Percentiles rank a stretch among this genome's conserved stretches.
phyloP scores from a whole-genome alignment of 2,888 invertebrate genomes.

The Aelia acuminata region DNA sequence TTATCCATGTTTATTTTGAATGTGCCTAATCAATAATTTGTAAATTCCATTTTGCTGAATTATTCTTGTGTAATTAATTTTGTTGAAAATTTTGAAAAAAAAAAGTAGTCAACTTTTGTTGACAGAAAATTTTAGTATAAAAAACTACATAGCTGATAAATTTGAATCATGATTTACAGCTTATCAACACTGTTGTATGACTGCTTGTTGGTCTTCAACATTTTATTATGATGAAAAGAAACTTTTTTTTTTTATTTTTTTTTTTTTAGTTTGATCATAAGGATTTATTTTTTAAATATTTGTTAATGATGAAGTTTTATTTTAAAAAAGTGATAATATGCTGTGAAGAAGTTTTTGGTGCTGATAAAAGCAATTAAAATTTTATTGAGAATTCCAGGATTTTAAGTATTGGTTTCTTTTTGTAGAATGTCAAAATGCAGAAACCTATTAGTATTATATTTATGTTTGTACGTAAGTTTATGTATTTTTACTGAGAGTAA shows the following conservation, averaged over 20 bases:
- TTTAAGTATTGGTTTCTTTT: neutral
- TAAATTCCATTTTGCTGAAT: neutral
- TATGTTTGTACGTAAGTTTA: constrained; percentile 6
- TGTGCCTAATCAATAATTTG: neutral
- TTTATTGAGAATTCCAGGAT: neutral
- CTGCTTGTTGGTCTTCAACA: no score
- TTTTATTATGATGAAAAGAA: neutral
- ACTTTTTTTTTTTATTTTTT: no score
- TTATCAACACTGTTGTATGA: neutral
- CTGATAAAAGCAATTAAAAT: constrained; percentile 9
- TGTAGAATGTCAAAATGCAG: neutral
- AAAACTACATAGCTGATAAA: neutral
- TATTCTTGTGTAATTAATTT: neutral
- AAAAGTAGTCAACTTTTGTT: neutral
- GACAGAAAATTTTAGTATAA: neutral
- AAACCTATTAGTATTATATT: constrained; percentile 27
- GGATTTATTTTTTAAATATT: neutral
- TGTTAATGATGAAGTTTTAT: neutral
- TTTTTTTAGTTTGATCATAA: neutral
- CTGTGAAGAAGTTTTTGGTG: neutral
- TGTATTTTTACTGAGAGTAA: neutral
- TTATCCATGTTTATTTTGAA: neutral
- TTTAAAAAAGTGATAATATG: constrained; percentile 27
- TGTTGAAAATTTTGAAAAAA: neutral
- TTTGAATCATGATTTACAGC: neutral